Evolutionary conservation across 2,113 vertebrate species (phyloP), one percentile per base, ranked within the genome.

Genomic region (Erythrocercus mccallii): DNA sequence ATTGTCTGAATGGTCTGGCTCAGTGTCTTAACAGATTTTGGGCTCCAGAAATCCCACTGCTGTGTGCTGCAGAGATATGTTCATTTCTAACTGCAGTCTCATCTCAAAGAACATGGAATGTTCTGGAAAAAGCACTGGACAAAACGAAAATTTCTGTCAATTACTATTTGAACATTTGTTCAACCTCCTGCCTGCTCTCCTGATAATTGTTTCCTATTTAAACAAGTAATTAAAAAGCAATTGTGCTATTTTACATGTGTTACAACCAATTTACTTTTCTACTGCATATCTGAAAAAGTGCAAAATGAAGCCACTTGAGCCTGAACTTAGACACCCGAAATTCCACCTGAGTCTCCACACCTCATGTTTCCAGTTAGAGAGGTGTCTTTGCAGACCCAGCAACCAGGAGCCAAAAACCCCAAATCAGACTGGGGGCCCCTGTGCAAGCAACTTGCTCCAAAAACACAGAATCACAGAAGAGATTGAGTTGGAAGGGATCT

Each of bases 141-240:
- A 68, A 93, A 79, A 2, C 14, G 5, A 44, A 33, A 40, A 21
- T 64, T 78, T 88, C 68, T 77, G 44, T 79, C 65, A 88, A 42
- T 64, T 91, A 35, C 44, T 68, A 31, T 89, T 86, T 57, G 86
- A 94, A 76, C 81, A 72, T 86, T 96, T 92, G 73, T 79, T 94
- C 77, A 95, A 81, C 50, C 57, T 92, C 80, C 76, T 56, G 58
- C 65, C 70, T 89, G 56, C 72, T 72, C 77, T 81, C 77, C 53
- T 2, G 7, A 45, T 85, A 89, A 94, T 61, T 87, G 88, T 53
- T 92, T 91, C 70, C 70, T 86, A 95, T 95, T 95, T 81, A 96
- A 53, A 78, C 23, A 71, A 86, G 91, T 95, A 97, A 96, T 96
- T 96, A 95, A 97, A 94, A 95, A 89, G 89, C 81, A 95, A 91